phyloP scores from a whole-genome alignment of 2,797 vertebrate genomes.

The Darevskia mixta region DNA sequence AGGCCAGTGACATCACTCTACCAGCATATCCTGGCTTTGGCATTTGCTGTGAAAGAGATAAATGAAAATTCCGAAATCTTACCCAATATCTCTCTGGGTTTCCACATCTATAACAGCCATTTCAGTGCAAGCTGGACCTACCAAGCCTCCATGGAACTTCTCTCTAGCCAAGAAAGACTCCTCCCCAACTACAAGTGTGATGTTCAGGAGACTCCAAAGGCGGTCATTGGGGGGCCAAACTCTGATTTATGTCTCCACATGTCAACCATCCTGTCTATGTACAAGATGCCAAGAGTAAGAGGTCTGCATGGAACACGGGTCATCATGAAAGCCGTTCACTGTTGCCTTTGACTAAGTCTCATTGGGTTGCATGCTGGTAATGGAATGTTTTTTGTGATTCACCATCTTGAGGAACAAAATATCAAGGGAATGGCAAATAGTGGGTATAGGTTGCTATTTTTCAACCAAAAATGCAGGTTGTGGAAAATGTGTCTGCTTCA shows the following conservation, averaged over 20 bases:
- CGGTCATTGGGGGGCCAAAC: not conserved
- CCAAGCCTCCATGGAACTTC: not conserved
- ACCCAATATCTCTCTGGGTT: not conserved
- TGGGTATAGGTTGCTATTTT: too few relatives aligned
- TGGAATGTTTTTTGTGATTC: too few relatives aligned
- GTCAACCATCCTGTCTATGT: not conserved
- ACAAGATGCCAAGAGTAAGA: not conserved
- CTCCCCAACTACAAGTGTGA: not conserved
- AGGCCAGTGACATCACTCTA: not conserved
- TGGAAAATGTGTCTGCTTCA: too few relatives aligned
- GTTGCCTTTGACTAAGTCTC: accelerated
- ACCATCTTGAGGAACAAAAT: too few relatives aligned
- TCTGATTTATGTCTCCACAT: not conserved
- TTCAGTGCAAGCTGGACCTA: not conserved
- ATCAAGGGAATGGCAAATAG: too few relatives aligned
- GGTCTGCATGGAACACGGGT: not conserved
- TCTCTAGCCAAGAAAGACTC: not conserved
- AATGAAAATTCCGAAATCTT: not conserved
- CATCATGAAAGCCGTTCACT: too few relatives aligned
- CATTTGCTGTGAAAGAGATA: not conserved
- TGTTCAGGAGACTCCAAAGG: not conserved
- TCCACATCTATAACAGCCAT: not conserved
- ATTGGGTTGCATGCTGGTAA: too few relatives aligned
- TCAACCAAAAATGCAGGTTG: too few relatives aligned
- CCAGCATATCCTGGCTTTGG: not conserved